These are phyloP conservation scores for Aeoliscus strigatus DNA, from an alignment of 2,797 vertebrate species.

Conservation along the genomic window DNA sequence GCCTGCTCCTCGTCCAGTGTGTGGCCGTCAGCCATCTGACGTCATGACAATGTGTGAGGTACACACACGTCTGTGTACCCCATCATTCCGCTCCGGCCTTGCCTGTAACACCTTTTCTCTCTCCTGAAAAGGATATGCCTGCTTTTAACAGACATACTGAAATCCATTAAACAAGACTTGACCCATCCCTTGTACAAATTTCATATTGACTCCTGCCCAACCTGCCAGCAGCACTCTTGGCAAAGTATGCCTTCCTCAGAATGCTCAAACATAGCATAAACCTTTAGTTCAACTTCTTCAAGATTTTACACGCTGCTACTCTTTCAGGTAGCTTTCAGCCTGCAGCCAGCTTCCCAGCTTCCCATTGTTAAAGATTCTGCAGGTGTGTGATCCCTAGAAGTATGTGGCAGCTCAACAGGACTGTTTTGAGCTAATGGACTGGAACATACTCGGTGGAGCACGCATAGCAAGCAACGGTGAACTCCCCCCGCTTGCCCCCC, in stretches of 20 bases:
- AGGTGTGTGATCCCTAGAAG: constrained; percentile 22
- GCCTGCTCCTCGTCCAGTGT: background rate
- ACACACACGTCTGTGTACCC: too few relatives aligned
- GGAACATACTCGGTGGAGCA: constrained; percentile 20
- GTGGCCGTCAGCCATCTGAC: too few relatives aligned
- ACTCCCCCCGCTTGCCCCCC: constrained; percentile 17
- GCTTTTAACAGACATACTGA: constrained; percentile 7
- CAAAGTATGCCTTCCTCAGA: constrained; percentile 6
- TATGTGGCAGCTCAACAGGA: constrained; percentile 11
- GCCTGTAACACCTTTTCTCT: background rate
- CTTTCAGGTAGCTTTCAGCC: constrained; percentile 12
- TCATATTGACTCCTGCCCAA: too few relatives aligned
- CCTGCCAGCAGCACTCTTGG: background rate
- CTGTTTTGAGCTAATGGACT: constrained; percentile 34
- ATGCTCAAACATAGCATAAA: constrained; percentile 8
- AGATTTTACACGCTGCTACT: constrained; percentile 6
- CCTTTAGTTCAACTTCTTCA: constrained; percentile 15
- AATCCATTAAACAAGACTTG: constrained; percentile 24
- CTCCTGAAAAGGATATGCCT: constrained; percentile 6
- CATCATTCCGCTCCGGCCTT: too few relatives aligned
- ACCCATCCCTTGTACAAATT: constrained; percentile 26
- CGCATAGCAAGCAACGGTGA: constrained; percentile 17
- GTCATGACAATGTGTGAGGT: too few relatives aligned
- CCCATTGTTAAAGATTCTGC: constrained; percentile 14
- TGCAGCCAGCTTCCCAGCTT: constrained; percentile 10